Conservation (phyloP, 2,888 invertebrate species). For the Operophtera brumata region DNA sequence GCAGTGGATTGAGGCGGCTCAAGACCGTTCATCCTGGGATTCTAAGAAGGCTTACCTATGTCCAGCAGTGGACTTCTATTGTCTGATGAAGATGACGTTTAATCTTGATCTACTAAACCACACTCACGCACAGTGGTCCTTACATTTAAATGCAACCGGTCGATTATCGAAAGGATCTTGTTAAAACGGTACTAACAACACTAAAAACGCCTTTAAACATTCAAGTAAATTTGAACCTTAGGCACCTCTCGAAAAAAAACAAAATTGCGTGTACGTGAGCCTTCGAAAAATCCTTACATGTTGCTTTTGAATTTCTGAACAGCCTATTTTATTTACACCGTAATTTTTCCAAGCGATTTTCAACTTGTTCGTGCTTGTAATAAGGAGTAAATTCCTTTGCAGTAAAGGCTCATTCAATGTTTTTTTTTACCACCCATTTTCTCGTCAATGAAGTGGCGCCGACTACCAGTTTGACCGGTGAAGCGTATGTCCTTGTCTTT, state of each 20-base stretch:
- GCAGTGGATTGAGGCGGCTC: no score
- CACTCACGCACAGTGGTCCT: neutral
- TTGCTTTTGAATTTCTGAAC: slow-evolving; percentile 30
- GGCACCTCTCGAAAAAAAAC: slow-evolving; percentile 36
- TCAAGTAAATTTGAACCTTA: slow-evolving; percentile 36
- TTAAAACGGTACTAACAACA: slow-evolving; percentile 48
- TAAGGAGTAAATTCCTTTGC: slow-evolving; percentile 28
- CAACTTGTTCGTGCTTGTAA: accelerated
- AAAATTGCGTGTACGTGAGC: slow-evolving; percentile 45
- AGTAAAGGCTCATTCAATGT: slow-evolving; percentile 35
- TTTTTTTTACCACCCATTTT: slow-evolving; percentile 52
- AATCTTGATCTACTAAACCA: no score
- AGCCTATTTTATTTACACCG: slow-evolving; percentile 7
- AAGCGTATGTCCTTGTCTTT: slow-evolving; percentile 35
- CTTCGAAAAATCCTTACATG: slow-evolving; percentile 48
- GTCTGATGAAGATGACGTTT: no score
- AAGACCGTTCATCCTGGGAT: no score
- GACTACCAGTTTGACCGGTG: slow-evolving; percentile 49
- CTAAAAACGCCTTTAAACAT: slow-evolving; percentile 25
- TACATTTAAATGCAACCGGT: slow-evolving; percentile 33
- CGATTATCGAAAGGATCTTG: slow-evolving; percentile 37
- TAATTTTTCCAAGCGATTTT: slow-evolving; percentile 6
- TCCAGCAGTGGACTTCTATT: no score
- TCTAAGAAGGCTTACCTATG: no score
- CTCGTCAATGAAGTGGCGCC: slow-evolving; percentile 63